Evolutionary conservation across 1,140 invertebrate species (phyloP).

Genomic region (Cydia pomonella): DNA sequence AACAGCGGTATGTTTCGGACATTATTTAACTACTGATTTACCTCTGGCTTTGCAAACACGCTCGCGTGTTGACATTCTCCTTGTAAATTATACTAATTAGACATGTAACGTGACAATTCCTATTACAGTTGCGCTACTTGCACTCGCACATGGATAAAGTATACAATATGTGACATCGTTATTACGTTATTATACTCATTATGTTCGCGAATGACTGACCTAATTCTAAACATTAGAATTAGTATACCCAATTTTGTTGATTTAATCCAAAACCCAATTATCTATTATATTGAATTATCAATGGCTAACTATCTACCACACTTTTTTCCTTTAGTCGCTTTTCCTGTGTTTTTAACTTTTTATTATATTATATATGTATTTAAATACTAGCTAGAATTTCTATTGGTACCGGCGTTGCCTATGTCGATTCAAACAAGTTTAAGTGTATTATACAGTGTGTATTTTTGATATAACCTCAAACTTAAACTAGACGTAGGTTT

Average conservation of each 20-base stretch:
- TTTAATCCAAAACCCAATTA: too few relatives aligned
- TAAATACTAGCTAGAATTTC: too few relatives aligned
- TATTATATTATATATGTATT: too few relatives aligned
- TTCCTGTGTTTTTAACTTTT: too few relatives aligned
- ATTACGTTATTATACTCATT: not conserved
- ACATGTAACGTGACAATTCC: constrained; percentile 20
- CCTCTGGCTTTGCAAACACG: not conserved
- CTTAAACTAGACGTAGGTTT: too few relatives aligned
- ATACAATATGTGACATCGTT: constrained; percentile 17
- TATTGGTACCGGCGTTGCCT: too few relatives aligned
- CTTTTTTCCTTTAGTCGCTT: too few relatives aligned
- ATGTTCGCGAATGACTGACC: constrained; percentile 14
- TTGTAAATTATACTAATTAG: not conserved
- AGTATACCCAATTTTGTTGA: not conserved
- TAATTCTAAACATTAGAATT: not conserved
- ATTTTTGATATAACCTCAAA: too few relatives aligned
- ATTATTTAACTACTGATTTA: not conserved
- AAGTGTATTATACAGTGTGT: too few relatives aligned
- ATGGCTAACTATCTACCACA: too few relatives aligned
- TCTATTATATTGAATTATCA: too few relatives aligned
- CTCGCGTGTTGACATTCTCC: not conserved
- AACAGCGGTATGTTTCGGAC: not conserved
- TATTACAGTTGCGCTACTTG: constrained; percentile 1
- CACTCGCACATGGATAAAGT: not conserved
- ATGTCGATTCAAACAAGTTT: too few relatives aligned